Base-by-base conservation (phyloP, 2,113 vertebrate genomes). In the Helogale parvula region DNA sequence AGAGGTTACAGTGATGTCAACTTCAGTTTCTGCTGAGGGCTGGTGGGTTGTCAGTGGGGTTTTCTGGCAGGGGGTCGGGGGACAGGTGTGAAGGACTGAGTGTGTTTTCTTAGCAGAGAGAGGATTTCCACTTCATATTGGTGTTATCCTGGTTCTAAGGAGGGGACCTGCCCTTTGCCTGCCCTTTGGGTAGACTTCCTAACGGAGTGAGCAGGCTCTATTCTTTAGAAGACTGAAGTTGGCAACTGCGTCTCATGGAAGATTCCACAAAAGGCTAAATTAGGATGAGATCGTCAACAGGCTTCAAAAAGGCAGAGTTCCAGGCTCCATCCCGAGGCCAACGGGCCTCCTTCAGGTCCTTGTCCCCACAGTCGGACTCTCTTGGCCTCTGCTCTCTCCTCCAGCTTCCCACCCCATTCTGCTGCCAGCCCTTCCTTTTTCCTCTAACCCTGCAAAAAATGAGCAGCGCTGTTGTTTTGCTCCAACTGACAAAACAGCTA, bases 401-500 rank as follows among this genome's bases (percentile, higher is more conserved):
- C 63, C 23, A 41, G 66, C 16, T 79, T 45, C 85, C 77, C 38
- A 89, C 81, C 80, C 82, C 81, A 21, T 69, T 63, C 92, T 87
- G 60, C 97, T 63, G 88, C 74, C 98, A 96, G 96, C 63, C 86
- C 88, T 95, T 92, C 80, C 57, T 88, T 97, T 97, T 92, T 91
- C 92, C 92, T 97, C 91, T 83, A 89, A 91, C 86, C 76, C 94
- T 97, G 93, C 83, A 96, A 92, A 96, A 96, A 83, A 68, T 41
- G 85, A 94, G 94, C 92, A 52, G 47, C 0, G 1, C 93, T 96
- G 95, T 97, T 96, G 95, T 97, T 98, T 94, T 97, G 84, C 66
- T 90, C 96, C 92, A 96, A 93, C 95, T 95, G 93, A 97, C 97
- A 97, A 96, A 97, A 96, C 96, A 97, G 90, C 93, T 92, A 96